Evolutionary conservation across 2,113 vertebrate species (phyloP).

Genomic region (Lutjanus erythropterus): DNA sequence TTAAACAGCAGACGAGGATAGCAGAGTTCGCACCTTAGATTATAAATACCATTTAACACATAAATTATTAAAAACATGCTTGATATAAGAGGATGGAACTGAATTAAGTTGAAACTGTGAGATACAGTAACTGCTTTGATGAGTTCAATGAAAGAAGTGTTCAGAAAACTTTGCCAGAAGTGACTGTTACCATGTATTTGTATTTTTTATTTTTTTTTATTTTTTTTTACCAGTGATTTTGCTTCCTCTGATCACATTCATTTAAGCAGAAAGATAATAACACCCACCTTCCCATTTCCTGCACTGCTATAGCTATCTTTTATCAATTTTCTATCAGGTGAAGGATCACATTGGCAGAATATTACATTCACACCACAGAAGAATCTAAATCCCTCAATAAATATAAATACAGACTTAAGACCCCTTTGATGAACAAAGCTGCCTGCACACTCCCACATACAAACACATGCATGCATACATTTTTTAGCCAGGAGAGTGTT

Average conservation of each 20-base stretch:
- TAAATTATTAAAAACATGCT: not conserved
- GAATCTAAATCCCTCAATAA: constrained; percentile 50
- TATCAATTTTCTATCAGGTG: constrained; percentile 48
- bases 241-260: constrained; percentile 14
- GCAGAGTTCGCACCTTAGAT: not conserved
- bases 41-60: not conserved
- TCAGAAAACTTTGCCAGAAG: not conserved
- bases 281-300: not conserved
- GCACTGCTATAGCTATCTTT: not conserved
- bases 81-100: not conserved
- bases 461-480: not conserved
- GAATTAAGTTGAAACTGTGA: not conserved
- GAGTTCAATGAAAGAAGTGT: no score
- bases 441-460: constrained; percentile 13
- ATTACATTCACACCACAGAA: constrained; percentile 36
- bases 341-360: constrained; percentile 33
- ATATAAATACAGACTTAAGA: constrained; percentile 51
- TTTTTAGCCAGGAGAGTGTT: not conserved
- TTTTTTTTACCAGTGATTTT: not conserved
- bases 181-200: no score
- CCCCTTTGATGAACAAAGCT: constrained; percentile 24
- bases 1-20: not conserved
- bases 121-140: no score
- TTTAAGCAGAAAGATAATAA: constrained; percentile 13
- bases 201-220: not conserved